Conservation (phyloP, 2,888 invertebrate genomes). For the Celastrina argiolus region DNA sequence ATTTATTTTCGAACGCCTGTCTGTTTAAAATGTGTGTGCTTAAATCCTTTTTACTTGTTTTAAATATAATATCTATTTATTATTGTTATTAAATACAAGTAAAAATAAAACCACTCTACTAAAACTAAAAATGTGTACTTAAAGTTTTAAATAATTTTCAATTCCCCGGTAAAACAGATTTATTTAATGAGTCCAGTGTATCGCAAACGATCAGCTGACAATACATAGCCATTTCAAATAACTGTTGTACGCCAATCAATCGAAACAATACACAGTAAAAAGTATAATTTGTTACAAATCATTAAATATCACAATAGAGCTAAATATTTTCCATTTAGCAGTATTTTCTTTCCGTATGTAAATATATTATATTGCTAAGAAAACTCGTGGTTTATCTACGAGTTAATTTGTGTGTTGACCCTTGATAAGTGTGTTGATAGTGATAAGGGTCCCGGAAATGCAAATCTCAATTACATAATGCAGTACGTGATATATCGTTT, state of each 20-base stretch:
- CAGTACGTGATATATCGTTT: neutral
- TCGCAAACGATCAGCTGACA: neutral
- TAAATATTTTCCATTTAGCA: slow-evolving; percentile 14
- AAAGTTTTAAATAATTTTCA: too few relatives aligned
- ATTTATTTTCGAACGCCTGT: neutral
- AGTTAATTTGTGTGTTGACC: slow-evolving; percentile 54
- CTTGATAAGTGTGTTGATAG: slow-evolving; percentile 53
- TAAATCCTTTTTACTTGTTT: too few relatives aligned
- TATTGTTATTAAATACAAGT: too few relatives aligned
- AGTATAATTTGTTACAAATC: slow-evolving; percentile 8
- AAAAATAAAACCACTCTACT: too few relatives aligned
- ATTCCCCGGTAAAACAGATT: neutral
- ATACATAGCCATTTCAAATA: neutral
- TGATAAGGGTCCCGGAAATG: slow-evolving; percentile 39
- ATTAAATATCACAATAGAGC: slow-evolving; percentile 20
- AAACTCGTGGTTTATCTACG: slow-evolving; percentile 13
- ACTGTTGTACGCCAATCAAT: neutral
- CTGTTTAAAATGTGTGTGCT: too few relatives aligned
- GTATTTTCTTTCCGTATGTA: neutral
- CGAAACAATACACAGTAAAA: slow-evolving; percentile 4
- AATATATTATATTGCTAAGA: neutral
- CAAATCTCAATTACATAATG: slow-evolving; percentile 24
- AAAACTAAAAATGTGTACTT: too few relatives aligned
- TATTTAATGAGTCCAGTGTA: neutral
- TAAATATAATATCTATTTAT: too few relatives aligned